These are phyloP conservation scores for Channa argus DNA, from an alignment of 2,113 vertebrate genomes.

Conservation along the genomic window DNA sequence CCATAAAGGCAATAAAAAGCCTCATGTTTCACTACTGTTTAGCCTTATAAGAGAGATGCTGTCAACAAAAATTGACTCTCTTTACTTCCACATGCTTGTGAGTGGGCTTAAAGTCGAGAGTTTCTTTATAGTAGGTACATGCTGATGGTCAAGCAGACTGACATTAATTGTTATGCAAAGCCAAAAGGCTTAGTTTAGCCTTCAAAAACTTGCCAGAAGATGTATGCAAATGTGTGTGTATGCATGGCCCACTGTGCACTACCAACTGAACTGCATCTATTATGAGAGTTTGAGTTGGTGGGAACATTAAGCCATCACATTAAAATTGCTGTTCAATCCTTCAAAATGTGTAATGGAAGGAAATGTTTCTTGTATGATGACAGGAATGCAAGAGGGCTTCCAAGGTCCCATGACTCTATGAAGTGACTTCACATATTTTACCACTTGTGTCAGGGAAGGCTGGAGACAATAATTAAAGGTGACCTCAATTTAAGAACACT, in stretches of 20 bases:
- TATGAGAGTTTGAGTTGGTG: constrained; percentile 38
- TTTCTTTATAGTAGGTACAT: background rate
- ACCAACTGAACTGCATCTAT: constrained; percentile 7
- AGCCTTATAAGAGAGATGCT: background rate
- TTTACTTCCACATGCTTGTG: constrained; percentile 7
- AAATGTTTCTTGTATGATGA: constrained; percentile 33
- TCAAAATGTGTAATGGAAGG: constrained; percentile 47
- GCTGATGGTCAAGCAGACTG: constrained; percentile 30
- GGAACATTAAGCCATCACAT: constrained; percentile 26
- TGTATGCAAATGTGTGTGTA: constrained; percentile 42
- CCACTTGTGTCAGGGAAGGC: constrained; percentile 44
- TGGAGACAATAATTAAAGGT: constrained; percentile 64
- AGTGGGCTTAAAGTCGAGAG: background rate
- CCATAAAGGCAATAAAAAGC: too few relatives aligned
- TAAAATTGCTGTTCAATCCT: constrained; percentile 37
- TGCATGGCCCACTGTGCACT: background rate
- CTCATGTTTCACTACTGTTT: too few relatives aligned
- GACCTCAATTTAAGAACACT: constrained; percentile 71
- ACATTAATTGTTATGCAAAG: constrained; percentile 54
- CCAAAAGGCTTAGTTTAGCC: constrained; percentile 45
- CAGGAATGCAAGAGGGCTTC: constrained; percentile 11
- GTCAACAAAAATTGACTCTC: constrained; percentile 24
- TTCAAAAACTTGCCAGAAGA: constrained; percentile 48
- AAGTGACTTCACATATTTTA: constrained; percentile 69
- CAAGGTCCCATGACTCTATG: constrained; percentile 46